Conservation (phyloP, 2,113 vertebrate species). For the Picathartes gymnocephalus region DNA sequence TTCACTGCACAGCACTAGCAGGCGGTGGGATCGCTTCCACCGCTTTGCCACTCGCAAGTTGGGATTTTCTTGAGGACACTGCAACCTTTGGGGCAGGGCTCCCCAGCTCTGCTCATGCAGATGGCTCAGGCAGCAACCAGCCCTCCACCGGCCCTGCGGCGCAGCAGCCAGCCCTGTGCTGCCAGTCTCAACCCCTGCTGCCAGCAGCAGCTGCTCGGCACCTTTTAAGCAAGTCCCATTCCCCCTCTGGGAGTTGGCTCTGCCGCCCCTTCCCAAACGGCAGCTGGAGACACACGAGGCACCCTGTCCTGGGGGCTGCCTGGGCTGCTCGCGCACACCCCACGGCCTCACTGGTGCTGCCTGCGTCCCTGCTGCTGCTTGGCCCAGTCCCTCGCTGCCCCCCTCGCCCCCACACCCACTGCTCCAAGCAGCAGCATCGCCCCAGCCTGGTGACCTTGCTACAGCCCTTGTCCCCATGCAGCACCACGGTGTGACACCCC, state of each 20-base stretch:
- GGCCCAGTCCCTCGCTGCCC: rapidly evolving
- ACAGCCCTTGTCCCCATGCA: background rate
- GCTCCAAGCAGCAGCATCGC: rapidly evolving
- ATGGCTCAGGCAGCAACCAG: background rate
- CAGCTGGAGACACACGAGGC: background rate
- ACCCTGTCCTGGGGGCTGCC: background rate
- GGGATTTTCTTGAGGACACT: background rate
- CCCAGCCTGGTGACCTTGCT: background rate
- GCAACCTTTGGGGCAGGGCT: background rate
- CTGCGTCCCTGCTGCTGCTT: background rate
- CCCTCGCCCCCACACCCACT: rapidly evolving
- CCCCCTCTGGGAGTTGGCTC: conserved; percentile 15
- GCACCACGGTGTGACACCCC: rapidly evolving
- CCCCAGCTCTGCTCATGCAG: background rate
- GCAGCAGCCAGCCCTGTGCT: background rate
- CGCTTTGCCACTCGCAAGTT: background rate
- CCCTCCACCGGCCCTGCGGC: rapidly evolving
- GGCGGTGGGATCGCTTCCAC: background rate
- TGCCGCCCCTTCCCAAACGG: background rate
- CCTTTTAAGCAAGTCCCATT: background rate
- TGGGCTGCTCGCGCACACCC: background rate
- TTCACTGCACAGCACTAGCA: background rate
- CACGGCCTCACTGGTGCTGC: rapidly evolving
- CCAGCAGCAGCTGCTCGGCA: conserved; percentile 30
- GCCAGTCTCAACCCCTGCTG: background rate